phyloP scores from a whole-genome alignment of 2,888 invertebrate genomes.

The Cyclophora albipunctata region DNA sequence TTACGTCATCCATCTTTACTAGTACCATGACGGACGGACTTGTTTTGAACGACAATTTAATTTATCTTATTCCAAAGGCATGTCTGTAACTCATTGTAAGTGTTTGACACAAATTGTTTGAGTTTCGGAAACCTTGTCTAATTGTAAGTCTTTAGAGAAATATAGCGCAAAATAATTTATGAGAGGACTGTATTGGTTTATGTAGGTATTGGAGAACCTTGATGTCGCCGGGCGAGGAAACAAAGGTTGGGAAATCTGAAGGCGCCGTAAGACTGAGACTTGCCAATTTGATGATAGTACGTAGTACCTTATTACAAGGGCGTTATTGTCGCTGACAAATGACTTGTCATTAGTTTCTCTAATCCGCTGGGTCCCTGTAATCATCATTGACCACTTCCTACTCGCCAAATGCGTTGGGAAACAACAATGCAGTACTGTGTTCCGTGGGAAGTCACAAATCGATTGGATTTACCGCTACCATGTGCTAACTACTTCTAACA shows the following conservation, averaged over 20 bases:
- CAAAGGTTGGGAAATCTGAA: slow-evolving; percentile 6
- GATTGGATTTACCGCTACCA: slow-evolving; percentile 22
- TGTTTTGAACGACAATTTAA: slow-evolving; percentile 38
- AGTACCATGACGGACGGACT: slow-evolving; percentile 35
- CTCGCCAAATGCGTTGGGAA: slow-evolving; percentile 30
- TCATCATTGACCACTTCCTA: slow-evolving; percentile 58
- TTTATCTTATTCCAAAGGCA: slow-evolving; percentile 47
- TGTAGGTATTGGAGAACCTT: too few relatives aligned
- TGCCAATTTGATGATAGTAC: slow-evolving; percentile 11
- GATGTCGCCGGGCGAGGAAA: too few relatives aligned
- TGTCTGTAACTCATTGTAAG: slow-evolving; percentile 52
- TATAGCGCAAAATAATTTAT: slow-evolving; percentile 8
- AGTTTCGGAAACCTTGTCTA: slow-evolving; percentile 29
- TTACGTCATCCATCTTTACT: slow-evolving; percentile 39
- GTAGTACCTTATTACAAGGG: slow-evolving; percentile 2
- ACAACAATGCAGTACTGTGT: slow-evolving; percentile 37
- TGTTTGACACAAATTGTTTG: slow-evolving; percentile 21
- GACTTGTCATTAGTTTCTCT: slow-evolving; percentile 51
- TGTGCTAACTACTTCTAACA: slow-evolving; percentile 13
- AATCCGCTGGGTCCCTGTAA: slow-evolving; percentile 32
- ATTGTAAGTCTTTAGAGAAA: slow-evolving; percentile 17
- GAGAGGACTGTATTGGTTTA: too few relatives aligned
- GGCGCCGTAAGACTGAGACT: slow-evolving; percentile 11
- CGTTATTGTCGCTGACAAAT: slow-evolving; percentile 20
- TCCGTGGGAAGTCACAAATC: slow-evolving; percentile 54